phyloP scores from a whole-genome alignment of 2,797 vertebrate species.

The Betta splendens region DNA sequence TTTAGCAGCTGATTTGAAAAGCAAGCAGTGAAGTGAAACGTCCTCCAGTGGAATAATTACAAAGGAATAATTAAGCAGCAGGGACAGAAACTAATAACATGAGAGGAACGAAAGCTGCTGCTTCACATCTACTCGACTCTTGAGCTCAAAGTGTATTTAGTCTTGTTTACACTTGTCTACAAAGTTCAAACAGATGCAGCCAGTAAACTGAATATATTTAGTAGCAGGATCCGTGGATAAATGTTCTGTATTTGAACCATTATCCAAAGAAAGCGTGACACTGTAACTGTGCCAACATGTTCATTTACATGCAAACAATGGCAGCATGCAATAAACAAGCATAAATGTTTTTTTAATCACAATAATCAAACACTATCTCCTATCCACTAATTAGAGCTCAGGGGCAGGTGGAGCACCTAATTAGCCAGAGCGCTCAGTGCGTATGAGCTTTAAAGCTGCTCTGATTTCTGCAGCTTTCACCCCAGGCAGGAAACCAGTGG shows the following conservation, averaged over 20 bases:
- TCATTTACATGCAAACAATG: not conserved
- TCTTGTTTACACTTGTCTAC: not conserved
- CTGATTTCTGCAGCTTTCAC: conserved; percentile 67
- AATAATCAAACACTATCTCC: conserved; percentile 8
- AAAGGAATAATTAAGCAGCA: not conserved
- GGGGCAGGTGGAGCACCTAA: conserved; percentile 65
- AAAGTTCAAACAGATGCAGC: not conserved
- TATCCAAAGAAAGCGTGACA: not conserved
- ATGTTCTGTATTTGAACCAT: not conserved
- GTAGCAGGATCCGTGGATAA: not conserved
- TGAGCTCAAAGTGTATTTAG: not conserved
- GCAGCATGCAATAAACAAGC: not conserved
- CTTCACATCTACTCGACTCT: not conserved
- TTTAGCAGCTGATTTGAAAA: no score
- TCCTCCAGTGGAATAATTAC: not conserved
- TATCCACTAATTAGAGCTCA: conserved; percentile 49
- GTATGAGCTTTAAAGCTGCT: conserved; percentile 55
- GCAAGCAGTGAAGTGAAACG: not conserved
- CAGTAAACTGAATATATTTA: not conserved
- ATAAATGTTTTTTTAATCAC: not conserved
- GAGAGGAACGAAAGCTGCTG: not conserved
- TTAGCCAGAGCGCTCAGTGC: conserved; percentile 71
- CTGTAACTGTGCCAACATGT: not conserved
- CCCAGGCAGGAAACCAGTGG: conserved; percentile 56
- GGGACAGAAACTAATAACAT: not conserved